Evolutionary conservation across 1,140 invertebrate genomes (phyloP), one percentile per base, ranked within the genome.

Genomic region (Bombus soroeensis): DNA sequence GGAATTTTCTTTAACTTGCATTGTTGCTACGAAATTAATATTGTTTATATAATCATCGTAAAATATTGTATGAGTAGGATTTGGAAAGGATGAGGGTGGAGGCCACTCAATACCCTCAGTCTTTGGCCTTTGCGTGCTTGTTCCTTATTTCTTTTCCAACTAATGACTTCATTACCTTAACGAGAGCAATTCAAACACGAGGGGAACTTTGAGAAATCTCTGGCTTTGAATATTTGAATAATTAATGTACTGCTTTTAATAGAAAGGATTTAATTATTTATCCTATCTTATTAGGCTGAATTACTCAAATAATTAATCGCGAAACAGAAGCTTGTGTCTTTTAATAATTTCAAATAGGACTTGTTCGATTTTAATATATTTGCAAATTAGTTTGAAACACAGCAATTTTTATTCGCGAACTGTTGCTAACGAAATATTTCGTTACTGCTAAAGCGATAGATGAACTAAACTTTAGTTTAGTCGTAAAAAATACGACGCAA

Each of bases 141-240:
- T 37, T 68, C 25, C 34, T 41, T 64, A 62, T 12, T 78, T 78
- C 82, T 78, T 57, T 78, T 78, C 10, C 15, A 53, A 53, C 34
- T 59, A 62, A 70, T 78, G 43, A 83, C 82, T 83, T 78, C 62
- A 59, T 83, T 83, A 83, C 64, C 25, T 64, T 77, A 78, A 83
- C 74, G n/a, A 70, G 47, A 34, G 64, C 57, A 41, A 22, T 37
- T 70, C 64, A 66, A 66, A 66, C 64, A 66, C 15, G 15, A 22
- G 22, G 41, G 37, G 47, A 41, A 66, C 66, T 22, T 68, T 32
- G 18, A 22, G 25, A 53, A 76, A 76, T 68, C 41, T 68, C 12
- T 32, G 28, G 34, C 28, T 39, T 39, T 32, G 34, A 25, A 34
- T 43, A 32, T 53, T 83, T 43, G 64, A 78, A 53, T 70, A 78